phyloP scores from a whole-genome alignment of 2,888 invertebrate genomes.

The Heliconius cydno region DNA sequence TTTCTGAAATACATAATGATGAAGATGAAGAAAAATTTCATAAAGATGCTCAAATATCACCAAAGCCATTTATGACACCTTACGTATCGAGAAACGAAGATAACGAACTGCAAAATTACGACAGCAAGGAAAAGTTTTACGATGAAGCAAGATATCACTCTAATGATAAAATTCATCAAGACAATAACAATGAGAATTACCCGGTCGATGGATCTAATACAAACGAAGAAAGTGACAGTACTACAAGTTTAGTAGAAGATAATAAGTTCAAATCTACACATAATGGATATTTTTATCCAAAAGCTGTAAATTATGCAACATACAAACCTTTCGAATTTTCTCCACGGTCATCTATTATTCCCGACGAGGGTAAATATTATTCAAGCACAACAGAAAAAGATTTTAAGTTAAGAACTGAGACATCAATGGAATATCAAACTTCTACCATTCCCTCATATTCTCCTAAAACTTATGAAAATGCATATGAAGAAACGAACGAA shows the following conservation, averaged over 20 bases:
- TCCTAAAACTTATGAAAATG: neutral
- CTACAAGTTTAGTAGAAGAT: neutral
- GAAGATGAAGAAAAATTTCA: slow-evolving; percentile 39
- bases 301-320: neutral
- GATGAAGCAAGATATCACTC: neutral
- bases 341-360: neutral
- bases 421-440: neutral
- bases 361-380: neutral
- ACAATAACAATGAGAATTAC: neutral
- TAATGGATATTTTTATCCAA: slow-evolving; percentile 26
- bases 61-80: slow-evolving; percentile 53
- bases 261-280: slow-evolving; percentile 1
- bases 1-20: slow-evolving; percentile 22
- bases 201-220: neutral
- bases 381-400: neutral
- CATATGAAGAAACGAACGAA: neutral
- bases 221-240: neutral
- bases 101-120: slow-evolving; percentile 33
- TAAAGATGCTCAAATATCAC: slow-evolving; percentile 36
- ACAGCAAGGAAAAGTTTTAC: slow-evolving; percentile 29
- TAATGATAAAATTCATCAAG: neutral
- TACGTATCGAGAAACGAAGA: slow-evolving; percentile 48
- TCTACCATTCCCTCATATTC: neutral
- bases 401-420: neutral
- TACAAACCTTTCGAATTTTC: slow-evolving; percentile 20